Evolutionary conservation across 2,888 invertebrate species (phyloP), one percentile per base, ranked within the genome.

Genomic region (Agrotis exclamationis): DNA sequence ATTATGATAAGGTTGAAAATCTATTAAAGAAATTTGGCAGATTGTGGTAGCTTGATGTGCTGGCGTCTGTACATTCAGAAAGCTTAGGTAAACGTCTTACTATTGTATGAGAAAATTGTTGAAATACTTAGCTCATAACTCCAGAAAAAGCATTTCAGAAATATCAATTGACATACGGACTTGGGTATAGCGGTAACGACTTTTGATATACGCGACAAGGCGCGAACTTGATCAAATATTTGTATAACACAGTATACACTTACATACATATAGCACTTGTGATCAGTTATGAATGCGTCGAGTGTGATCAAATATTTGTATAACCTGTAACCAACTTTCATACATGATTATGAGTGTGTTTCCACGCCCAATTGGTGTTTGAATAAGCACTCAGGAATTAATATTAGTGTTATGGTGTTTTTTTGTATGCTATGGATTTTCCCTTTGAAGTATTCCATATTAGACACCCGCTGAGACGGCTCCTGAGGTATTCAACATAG

Each of bases 201-300:
- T 18, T 28, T 66, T 50, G 13, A 22, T 65, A 16, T 48, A 48
- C 9, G 44, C 2, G 24, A 44, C 24, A 9, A 13, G 5, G 13
- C 14, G 5, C n/a, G 16, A 20, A n/a, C 16, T 39, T 20, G 3
- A 9, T 13, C 20, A 68, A 44, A 68, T 67, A 67, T 51, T 67
- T 44, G 67, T 68, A 44, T 28, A 24, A 51, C 24, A 50, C 1
- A 39, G 11, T 51, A n/a, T 14, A 18, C 22, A 9, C 50, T 6
- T 16, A 16, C 24, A 16, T 67, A 28, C 18, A 24, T 20, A 16
- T 24, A 20, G 9, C 39, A 56, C 56, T 56, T 33, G 20, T 39
- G 56, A 56, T 33, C 56, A 33, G 33, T 39, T 20, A 33, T 33
- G 33, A 56, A 56, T 56, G 33, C 20, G 56, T 39, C 56, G 33